A percentile compares a stretch with the other conserved stretches of the same genome.
Conservation (phyloP, 2,888 invertebrate species). For the Smittia sp. region DNA sequence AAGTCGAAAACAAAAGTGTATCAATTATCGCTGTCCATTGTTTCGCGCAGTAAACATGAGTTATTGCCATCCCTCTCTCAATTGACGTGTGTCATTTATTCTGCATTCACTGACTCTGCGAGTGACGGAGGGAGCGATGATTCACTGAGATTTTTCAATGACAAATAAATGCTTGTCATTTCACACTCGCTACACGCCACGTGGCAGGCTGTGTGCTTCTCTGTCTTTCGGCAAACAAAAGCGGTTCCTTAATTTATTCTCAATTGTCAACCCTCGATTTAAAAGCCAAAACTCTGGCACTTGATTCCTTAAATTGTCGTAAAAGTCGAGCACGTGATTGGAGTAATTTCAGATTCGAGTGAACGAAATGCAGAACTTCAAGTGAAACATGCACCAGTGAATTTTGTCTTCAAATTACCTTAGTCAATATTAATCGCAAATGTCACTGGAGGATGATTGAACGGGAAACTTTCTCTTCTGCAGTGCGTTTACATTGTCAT, state of each 20-base stretch:
- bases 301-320: slow-evolving; percentile 14
- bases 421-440: slow-evolving; percentile 31
- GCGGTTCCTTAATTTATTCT: slow-evolving; percentile 25
- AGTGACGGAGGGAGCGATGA: not conserved
- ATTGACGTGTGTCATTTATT: slow-evolving; percentile 22
- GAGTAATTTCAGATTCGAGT: slow-evolving; percentile 11
- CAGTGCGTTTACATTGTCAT: too few species aligned
- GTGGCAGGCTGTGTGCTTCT: slow-evolving; percentile 1
- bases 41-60: not conserved
- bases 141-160: slow-evolving; percentile 18
- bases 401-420: slow-evolving; percentile 20
- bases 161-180: slow-evolving; percentile 33
- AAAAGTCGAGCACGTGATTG: slow-evolving; percentile 13
- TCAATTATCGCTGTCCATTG: slow-evolving; percentile 17
- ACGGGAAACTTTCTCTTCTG: not conserved
- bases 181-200: slow-evolving; percentile 26
- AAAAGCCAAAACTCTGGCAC: not conserved
- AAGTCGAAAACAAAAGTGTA: slow-evolving; percentile 16
- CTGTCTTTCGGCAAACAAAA: not conserved
- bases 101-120: not conserved
- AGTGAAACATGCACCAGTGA: not conserved
- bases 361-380: not conserved
- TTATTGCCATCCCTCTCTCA: not conserved
- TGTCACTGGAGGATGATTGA: not conserved
- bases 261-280: slow-evolving; percentile 17